Evolutionary conservation across 1,140 invertebrate species (phyloP).

Genomic region (Drosophila neocordata): DNA sequence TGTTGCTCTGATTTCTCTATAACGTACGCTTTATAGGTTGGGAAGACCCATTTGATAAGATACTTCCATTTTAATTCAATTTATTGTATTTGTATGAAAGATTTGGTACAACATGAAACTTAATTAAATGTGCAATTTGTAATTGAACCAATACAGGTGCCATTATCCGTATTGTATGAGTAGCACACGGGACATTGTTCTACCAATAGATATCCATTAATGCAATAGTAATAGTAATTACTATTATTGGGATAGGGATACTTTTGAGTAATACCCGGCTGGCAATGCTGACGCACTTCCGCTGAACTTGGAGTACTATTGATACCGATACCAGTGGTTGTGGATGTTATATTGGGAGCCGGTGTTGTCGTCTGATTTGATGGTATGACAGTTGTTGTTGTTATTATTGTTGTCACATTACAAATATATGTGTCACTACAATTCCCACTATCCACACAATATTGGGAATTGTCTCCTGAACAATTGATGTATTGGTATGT

Average conservation of each 20-base stretch:
- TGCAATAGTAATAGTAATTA: constrained; percentile 73
- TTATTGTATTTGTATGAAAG: constrained; percentile 58
- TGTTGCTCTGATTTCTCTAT: constrained; percentile 15
- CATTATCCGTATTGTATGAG: constrained; percentile 36
- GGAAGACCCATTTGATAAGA: not conserved
- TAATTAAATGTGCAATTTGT: constrained; percentile 50
- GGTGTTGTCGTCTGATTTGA: not conserved
- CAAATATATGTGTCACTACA: constrained; percentile 39
- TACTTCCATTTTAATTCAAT: constrained; percentile 43
- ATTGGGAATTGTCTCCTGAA: constrained; percentile 36
- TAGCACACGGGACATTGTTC: constrained; percentile 69
- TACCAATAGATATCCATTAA: constrained; percentile 63
- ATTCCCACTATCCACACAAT: constrained; percentile 18
- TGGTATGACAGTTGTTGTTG: constrained; percentile 5
- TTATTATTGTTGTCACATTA: not conserved
- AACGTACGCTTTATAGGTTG: constrained; percentile 54
- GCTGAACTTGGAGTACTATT: constrained; percentile 16
- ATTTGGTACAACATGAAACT: constrained; percentile 39
- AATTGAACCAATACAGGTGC: constrained; percentile 40
- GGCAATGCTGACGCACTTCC: constrained; percentile 46
- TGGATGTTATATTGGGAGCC: not conserved
- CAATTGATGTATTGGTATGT: constrained; percentile 48
- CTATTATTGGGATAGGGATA: constrained; percentile 70
- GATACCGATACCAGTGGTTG: not conserved
- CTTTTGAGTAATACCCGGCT: constrained; percentile 49